These are phyloP conservation scores for Motacilla alba DNA, from an alignment of 2,113 vertebrate species.

Conservation along the genomic window DNA sequence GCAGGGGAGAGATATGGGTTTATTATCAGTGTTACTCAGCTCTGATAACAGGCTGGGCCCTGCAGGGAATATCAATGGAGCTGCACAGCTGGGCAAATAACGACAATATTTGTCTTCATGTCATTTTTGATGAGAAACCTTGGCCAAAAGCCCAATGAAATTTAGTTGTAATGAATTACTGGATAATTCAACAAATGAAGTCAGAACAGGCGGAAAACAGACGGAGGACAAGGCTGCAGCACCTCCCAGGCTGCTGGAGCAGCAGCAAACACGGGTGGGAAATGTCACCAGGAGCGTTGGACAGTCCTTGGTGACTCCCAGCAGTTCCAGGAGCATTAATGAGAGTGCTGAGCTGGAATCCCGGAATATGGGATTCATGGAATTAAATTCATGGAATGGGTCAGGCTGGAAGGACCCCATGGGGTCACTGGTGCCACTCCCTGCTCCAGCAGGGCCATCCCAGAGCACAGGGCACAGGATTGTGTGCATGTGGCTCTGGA, in stretches of 20 bases:
- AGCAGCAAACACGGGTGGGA: not conserved
- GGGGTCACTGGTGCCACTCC: not conserved
- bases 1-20: not conserved
- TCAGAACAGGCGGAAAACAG: not conserved
- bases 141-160: conserved; percentile 30
- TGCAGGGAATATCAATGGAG: not conserved
- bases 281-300: fast-evolving
- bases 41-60: not conserved
- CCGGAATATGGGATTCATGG: not conserved
- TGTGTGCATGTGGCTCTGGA: not conserved
- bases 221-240: not conserved
- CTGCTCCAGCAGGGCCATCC: not conserved
- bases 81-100: conserved; percentile 52
- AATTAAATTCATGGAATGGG: not conserved
- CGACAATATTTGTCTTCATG: conserved; percentile 21
- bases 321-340: fast-evolving
- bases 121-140: conserved; percentile 9
- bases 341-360: not conserved
- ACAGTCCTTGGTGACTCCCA: not conserved
- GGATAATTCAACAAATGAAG: conserved; percentile 2
- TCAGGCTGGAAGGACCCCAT: not conserved
- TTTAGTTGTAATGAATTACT: not conserved
- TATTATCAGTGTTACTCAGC: not conserved
- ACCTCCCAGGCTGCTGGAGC: not conserved
- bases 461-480: not conserved